These are phyloP conservation scores for Pachypanchax playfairii DNA, from an alignment of 2,113 vertebrate genomes.

Conservation along the genomic window DNA sequence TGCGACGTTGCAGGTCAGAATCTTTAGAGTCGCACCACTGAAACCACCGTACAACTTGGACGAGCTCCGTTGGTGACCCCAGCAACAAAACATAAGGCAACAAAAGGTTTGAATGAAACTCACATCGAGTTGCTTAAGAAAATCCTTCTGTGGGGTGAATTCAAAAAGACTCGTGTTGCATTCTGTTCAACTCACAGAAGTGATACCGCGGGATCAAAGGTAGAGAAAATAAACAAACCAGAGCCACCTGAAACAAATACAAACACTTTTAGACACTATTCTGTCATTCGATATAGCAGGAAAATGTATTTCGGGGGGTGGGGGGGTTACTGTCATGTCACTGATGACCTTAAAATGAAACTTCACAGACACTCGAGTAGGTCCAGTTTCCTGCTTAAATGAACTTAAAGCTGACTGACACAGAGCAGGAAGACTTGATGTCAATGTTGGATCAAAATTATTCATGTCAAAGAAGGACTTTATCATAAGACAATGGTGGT, in stretches of 20 bases:
- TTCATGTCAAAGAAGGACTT: too few relatives aligned
- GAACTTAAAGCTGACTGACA: not conserved
- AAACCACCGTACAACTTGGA: constrained; percentile 10
- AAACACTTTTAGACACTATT: too few relatives aligned
- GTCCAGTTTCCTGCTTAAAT: not conserved
- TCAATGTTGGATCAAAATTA: too few relatives aligned
- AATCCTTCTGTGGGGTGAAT: not conserved
- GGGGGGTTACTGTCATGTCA: not conserved
- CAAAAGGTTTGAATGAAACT: not conserved
- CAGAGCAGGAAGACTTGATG: not conserved
- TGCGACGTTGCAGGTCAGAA: too few relatives aligned
- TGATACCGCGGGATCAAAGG: not conserved
- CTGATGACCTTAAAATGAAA: not conserved
- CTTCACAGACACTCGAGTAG: not conserved
- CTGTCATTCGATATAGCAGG: too few relatives aligned
- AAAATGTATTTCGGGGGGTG: not conserved
- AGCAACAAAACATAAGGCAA: not conserved
- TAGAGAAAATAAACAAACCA: too few relatives aligned
- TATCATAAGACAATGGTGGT: too few relatives aligned
- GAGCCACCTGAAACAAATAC: too few relatives aligned
- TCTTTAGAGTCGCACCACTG: too few relatives aligned
- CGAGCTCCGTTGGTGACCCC: constrained; percentile 11
- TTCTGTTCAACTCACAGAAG: not conserved
- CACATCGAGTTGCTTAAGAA: not conserved
- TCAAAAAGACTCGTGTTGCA: not conserved